Evolutionary conservation across 2,888 invertebrate species (phyloP).

Genomic region (Meiosimyza decipiens): DNA sequence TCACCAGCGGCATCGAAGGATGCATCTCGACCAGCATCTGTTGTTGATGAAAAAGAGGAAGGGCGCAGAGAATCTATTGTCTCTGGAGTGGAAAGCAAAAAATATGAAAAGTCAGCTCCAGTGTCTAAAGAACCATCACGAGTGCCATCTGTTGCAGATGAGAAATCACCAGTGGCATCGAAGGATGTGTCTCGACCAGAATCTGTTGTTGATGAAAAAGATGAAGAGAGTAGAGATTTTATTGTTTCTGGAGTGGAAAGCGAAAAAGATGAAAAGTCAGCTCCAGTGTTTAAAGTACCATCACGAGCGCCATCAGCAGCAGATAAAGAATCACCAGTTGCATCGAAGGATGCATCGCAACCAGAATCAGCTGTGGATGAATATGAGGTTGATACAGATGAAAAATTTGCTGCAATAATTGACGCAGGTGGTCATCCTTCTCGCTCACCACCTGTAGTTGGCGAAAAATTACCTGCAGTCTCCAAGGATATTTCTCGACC

Average conservation of each 20-base stretch:
- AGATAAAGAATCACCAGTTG: conserved; percentile 38
- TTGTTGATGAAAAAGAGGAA: no score
- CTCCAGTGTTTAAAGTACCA: no score
- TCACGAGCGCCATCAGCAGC: no score
- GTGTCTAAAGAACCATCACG: conserved; percentile 10
- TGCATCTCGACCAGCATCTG: neutral
- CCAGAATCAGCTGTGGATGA: conserved; percentile 31
- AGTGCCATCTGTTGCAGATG: conserved; percentile 29
- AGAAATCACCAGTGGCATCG: conserved; percentile 39
- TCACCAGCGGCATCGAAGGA: no score
- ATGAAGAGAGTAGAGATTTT: conserved; percentile 39
- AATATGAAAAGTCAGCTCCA: no score
- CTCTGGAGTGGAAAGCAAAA: no score
- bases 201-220: conserved; percentile 44
- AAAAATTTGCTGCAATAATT: no score
- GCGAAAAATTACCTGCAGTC: conserved; percentile 24
- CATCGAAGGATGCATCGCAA: conserved; percentile 31
- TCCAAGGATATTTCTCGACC: conserved; percentile 40
- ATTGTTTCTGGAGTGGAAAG: no score
- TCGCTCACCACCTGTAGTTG: neutral
- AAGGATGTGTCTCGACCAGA: conserved; percentile 45
- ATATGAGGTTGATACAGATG: neutral
- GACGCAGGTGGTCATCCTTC: no score
- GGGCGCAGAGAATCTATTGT: no score
- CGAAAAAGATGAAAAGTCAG: no score